These are phyloP conservation scores for Amphipyra tragopoginis DNA, from an alignment of 2,888 invertebrate species.

Conservation along the genomic window DNA sequence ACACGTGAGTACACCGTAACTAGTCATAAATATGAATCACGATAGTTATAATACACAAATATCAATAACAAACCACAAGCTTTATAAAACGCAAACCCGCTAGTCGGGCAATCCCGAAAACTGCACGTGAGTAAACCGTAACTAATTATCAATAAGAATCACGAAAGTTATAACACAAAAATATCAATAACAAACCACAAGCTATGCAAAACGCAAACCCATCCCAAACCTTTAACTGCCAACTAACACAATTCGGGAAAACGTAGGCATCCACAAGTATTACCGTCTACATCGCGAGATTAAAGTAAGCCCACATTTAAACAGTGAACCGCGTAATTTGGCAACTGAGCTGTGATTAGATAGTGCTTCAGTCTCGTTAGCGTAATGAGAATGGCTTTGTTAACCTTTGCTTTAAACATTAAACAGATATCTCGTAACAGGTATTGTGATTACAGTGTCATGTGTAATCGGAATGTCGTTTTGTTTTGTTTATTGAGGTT, in stretches of 20 bases:
- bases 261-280: conserved; percentile 63
- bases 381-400: conserved; percentile 84
- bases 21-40: no score
- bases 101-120: no score
- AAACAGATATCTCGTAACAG: conserved; percentile 67
- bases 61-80: no score
- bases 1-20: no score
- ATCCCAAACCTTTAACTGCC: conserved; percentile 38
- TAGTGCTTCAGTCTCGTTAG: conserved; percentile 86
- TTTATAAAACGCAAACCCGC: conserved; percentile 25
- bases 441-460: conserved; percentile 57
- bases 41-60: no score
- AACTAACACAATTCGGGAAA: conserved; percentile 57
- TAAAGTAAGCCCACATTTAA: conserved; percentile 86
- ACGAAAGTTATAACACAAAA: conserved; percentile 8
- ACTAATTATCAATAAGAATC: no score
- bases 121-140: no score
- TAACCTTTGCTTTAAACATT: conserved; percentile 79
- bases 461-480: conserved; percentile 42
- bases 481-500: conserved; percentile 24
- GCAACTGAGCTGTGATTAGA: conserved; percentile 88
- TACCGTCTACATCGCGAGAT: conserved; percentile 78
- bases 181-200: conserved; percentile 15
- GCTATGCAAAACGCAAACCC: conserved; percentile 22
- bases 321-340: conserved; percentile 87